These are phyloP conservation scores for Squalus acanthias DNA, from an alignment of 2,797 vertebrate species.

Conservation along the genomic window DNA sequence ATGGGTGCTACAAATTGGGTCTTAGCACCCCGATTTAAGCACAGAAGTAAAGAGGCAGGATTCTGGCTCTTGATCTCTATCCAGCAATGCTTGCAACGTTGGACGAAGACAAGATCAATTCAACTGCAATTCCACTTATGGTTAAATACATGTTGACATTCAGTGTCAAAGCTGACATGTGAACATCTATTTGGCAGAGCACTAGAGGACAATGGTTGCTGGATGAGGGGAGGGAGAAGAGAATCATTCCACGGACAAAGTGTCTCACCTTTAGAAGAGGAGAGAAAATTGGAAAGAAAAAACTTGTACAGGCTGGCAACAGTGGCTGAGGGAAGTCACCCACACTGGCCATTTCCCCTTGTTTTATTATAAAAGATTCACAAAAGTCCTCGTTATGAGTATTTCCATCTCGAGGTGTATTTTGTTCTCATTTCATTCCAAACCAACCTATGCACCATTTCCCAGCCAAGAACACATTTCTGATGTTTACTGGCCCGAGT, in stretches of 20 bases:
- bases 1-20: not conserved
- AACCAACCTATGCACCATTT: not conserved
- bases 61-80: not conserved
- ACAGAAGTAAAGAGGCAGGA: not conserved
- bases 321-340: not conserved
- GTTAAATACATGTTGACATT: not conserved
- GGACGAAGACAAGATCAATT: not conserved
- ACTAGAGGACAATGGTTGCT: not conserved
- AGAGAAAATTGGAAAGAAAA: not conserved
- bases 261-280: not conserved
- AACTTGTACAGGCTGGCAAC: not conserved
- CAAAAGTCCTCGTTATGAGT: not conserved
- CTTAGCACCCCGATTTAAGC: not conserved
- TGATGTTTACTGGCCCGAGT: not conserved
- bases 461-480: not conserved
- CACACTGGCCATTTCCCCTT: not conserved
- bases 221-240: not conserved
- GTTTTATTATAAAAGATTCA: not conserved
- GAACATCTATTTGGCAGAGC: not conserved
- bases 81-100: not conserved
- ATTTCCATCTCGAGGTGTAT: not conserved
- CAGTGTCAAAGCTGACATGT: not conserved
- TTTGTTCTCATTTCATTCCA: not conserved
- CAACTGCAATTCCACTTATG: not conserved
- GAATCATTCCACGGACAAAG: not conserved